These are phyloP conservation scores for Etheostoma cragini DNA, from an alignment of 2,113 vertebrate genomes.

Conservation along the genomic window DNA sequence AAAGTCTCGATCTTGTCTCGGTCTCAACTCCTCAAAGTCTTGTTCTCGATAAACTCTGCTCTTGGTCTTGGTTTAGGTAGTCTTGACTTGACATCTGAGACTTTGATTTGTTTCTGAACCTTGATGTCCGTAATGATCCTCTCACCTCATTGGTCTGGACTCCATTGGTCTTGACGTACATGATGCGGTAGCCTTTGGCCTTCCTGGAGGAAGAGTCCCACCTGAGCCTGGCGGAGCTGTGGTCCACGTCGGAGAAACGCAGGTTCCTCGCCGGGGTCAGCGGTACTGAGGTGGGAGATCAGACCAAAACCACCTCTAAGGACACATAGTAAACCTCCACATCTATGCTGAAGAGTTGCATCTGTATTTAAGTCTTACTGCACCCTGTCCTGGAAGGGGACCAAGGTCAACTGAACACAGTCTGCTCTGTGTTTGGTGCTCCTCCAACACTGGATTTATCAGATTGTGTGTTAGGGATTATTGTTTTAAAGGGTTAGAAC, in stretches of 20 bases:
- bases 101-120: not conserved
- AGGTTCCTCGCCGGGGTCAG: constrained; percentile 89
- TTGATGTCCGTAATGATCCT: too few species aligned
- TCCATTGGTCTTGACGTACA: constrained; percentile 90
- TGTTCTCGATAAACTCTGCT: too few species aligned
- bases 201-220: constrained; percentile 90
- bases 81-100: too few species aligned
- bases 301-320: not conserved
- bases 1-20: too few species aligned
- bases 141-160: constrained; percentile 92
- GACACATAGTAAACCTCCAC: not conserved
- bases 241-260: constrained; percentile 89
- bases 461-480: too few species aligned
- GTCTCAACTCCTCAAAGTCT: too few species aligned
- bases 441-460: too few species aligned
- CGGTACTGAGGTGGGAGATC: constrained; percentile 82
- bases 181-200: constrained; percentile 89
- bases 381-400: not conserved
- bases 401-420: not conserved
- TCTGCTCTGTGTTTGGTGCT: not conserved
- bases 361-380: not conserved
- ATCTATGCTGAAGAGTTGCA: too few species aligned
- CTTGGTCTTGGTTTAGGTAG: too few species aligned
- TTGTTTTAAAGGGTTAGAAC: too few species aligned
- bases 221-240: constrained; percentile 87